Percentiles rank a stretch among this genome's conserved stretches.
Evolutionary conservation across 2,888 invertebrate genomes (phyloP).

Genomic region (Microdon myrmicae): DNA sequence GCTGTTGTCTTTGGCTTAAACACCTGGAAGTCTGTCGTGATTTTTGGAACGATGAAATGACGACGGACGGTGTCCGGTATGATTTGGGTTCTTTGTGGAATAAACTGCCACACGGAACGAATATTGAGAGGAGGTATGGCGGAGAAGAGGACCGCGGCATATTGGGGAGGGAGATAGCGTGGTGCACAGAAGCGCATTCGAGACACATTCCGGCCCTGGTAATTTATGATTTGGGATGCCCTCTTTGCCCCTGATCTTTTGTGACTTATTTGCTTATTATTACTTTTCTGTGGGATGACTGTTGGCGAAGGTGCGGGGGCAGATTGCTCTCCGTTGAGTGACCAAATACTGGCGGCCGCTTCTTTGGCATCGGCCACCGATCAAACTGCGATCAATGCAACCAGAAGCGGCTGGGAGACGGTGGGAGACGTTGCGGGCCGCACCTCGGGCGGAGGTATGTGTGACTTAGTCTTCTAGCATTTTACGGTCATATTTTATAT

Average conservation of each 20-base stretch:
- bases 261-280: constrained; percentile 53
- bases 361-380: constrained; percentile 29
- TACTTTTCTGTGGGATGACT: constrained; percentile 14
- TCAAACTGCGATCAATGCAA: constrained; percentile 47
- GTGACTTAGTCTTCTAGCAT: constrained; percentile 25
- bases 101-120: constrained; percentile 48
- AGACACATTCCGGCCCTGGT: constrained; percentile 52
- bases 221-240: constrained; percentile 31
- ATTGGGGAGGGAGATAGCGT: constrained; percentile 17
- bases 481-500: constrained; percentile 50
- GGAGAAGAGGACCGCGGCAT: constrained; percentile 35
- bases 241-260: constrained; percentile 24
- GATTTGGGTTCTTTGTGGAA: constrained; percentile 31
- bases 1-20: constrained; percentile 38
- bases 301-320: constrained; percentile 1
- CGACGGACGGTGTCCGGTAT: constrained; percentile 6
- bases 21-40: constrained; percentile 53
- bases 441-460: constrained; percentile 8
- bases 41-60: constrained; percentile 51
- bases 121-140: too few relatives aligned
- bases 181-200: constrained; percentile 53
- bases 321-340: constrained; percentile 30
- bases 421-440: too few relatives aligned
- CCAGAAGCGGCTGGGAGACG: constrained; percentile 15
- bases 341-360: constrained; percentile 37